Evolutionary conservation across 1,140 invertebrate species (phyloP), one percentile per base, ranked within the genome.

Genomic region (Olivierus martensii): DNA sequence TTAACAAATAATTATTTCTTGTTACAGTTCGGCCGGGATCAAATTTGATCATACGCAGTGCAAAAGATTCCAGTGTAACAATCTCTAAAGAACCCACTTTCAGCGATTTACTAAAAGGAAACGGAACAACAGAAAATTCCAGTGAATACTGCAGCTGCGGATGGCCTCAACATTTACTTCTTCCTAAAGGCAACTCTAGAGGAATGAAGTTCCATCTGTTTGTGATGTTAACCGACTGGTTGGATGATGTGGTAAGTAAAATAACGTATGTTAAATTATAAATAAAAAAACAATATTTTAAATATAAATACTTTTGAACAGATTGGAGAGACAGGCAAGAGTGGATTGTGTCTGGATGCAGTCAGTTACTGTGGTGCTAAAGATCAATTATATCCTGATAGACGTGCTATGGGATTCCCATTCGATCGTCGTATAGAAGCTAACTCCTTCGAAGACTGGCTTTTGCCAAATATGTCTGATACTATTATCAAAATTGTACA

Each of bases 131-230:
- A 37, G 21, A 34, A 4, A 44, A 28, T 5, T 18, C 12, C 0
- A 43, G 59, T 42, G 55, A 56, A 36, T 49, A 51, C 36, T 55
- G 53, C 44, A 55, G 53, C 48, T 55, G 53, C 15, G 53, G 53
- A 55, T 55, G 53, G 53, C 53, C 53, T 11, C 44, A 51, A 17
- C 53, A 55, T 18, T 49, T 55, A 4, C 28, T 55, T 2, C 21
- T 55, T 2, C 53, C 53, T 14, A 55, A 55, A 12, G 53, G 53
- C 37, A 49, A 55, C 15, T 15, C 3, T 12, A 17, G 15, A 14
- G 53, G 53, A 34, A 45, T 55, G 47, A 28, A 44, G 1, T 55
- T 55, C 49, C 49, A 55, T 12, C 49, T 55, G 12, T 55, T 51
- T 22, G 53, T 42, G 19, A 55, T 55, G 17, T 35, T 55, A 41